phyloP scores from a whole-genome alignment of 2,113 vertebrate genomes.

The Carlito syrichta region DNA sequence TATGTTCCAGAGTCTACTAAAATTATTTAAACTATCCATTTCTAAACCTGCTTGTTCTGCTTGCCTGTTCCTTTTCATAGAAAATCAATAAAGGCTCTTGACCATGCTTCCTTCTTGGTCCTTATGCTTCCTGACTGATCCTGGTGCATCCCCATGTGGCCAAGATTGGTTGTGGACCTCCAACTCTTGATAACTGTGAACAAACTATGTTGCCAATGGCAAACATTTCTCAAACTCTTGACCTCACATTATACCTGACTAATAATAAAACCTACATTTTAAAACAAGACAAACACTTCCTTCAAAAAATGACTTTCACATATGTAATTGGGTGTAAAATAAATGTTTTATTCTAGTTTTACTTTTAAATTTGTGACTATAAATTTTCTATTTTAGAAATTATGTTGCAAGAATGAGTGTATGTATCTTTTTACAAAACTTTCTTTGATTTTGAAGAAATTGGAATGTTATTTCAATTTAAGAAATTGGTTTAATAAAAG shows the following conservation, averaged over 20 bases:
- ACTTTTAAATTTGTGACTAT: neutral
- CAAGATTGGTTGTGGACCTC: neutral
- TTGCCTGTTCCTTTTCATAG: neutral
- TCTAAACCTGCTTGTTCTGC: neutral
- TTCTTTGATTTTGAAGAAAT: neutral
- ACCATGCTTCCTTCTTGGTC: neutral
- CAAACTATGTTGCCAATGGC: neutral
- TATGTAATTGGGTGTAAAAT: neutral
- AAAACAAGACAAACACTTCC: neutral
- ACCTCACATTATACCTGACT: neutral
- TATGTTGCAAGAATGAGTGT: neutral
- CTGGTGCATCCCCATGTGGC: no score
- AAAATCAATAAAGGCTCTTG: neutral
- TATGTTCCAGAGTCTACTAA: neutral
- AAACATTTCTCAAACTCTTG: neutral
- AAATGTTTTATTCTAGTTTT: neutral
- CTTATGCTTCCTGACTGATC: neutral
- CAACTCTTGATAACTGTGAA: neutral
- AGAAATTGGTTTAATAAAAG: neutral
- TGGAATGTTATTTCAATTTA: neutral
- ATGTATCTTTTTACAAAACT: neutral
- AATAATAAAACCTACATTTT: neutral
- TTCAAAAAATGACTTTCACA: neutral
- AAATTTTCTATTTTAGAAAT: neutral
- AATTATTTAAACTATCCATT: neutral